Conservation (phyloP, 2,797 vertebrate species). For the Chelmon rostratus region DNA sequence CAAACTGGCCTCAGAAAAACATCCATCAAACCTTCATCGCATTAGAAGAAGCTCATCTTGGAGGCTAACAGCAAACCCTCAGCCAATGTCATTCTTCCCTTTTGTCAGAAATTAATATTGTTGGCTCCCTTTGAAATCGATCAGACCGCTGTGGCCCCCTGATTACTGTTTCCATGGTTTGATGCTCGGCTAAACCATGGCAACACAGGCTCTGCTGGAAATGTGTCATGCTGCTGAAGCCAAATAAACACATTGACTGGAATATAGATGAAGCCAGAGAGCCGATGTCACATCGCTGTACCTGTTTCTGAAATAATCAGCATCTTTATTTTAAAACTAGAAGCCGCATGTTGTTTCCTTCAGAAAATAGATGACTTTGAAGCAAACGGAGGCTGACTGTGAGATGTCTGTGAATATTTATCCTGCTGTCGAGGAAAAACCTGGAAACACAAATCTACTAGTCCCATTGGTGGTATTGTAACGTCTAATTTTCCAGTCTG, state of each 20-base stretch:
- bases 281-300: slow-evolving; percentile 2
- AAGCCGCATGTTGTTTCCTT: neutral
- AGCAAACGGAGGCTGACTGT: neutral
- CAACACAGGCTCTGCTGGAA: slow-evolving; percentile 49
- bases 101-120: slow-evolving; percentile 62
- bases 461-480: neutral
- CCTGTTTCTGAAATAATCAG: slow-evolving; percentile 8
- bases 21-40: neutral
- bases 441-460: neutral
- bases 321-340: neutral
- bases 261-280: slow-evolving; percentile 43
- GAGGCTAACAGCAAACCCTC: neutral
- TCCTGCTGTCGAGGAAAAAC: slow-evolving; percentile 10
- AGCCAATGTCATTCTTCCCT: slow-evolving; percentile 23
- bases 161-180: slow-evolving; percentile 72
- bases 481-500: neutral
- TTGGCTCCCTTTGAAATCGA: slow-evolving; percentile 63
- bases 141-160: slow-evolving; percentile 44
- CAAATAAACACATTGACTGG: slow-evolving; percentile 50
- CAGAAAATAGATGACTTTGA: neutral
- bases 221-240: slow-evolving; percentile 39
- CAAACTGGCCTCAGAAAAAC: neutral
- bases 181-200: slow-evolving; percentile 64
- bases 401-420: neutral
- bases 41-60: neutral